Evolutionary conservation across 1,140 invertebrate species (phyloP).

Genomic region (Solenopsis invicta): DNA sequence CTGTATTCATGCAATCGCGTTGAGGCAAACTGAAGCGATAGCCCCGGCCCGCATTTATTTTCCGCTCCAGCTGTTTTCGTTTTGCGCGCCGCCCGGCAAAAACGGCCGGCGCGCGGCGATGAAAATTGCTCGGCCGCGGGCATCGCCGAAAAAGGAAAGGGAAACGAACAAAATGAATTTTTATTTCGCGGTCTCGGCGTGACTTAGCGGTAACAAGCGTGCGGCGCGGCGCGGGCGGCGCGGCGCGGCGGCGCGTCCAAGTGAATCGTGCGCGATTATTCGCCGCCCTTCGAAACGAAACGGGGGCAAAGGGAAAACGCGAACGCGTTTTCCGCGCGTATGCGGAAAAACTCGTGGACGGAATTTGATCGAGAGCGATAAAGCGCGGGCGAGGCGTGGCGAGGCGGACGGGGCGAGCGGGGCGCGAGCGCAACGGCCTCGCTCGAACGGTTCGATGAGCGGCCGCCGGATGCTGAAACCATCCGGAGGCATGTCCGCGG

Average conservation of each 20-base stretch:
- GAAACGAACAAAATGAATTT: background rate
- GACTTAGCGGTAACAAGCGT: constrained; percentile 35
- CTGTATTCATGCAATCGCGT: background rate
- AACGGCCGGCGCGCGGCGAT: background rate
- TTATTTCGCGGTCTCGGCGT: background rate
- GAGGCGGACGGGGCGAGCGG: background rate
- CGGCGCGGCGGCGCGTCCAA: background rate
- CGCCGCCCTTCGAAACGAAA: background rate
- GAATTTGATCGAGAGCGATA: constrained; percentile 18
- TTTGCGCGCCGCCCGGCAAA: background rate
- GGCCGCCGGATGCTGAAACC: background rate
- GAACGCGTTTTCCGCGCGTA: background rate
- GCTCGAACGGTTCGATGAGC: constrained; percentile 28
- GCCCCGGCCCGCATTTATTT: background rate
- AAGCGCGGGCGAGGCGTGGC: background rate
- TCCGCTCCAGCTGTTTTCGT: constrained; percentile 3
- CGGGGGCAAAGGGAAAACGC: background rate
- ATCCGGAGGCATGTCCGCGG: constrained; percentile 50
- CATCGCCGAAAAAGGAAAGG: background rate
- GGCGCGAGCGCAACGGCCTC: background rate
- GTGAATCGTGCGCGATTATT: constrained; percentile 15
- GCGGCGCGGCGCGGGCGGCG: too few species aligned
- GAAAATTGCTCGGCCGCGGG: constrained; percentile 9
- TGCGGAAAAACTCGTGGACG: constrained; percentile 24
- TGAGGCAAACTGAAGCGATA: constrained; percentile 29